Evolutionary conservation across 2,797 vertebrate genomes (phyloP), one percentile per base, ranked within the genome.

Genomic region (Diplodus puntazzo): DNA sequence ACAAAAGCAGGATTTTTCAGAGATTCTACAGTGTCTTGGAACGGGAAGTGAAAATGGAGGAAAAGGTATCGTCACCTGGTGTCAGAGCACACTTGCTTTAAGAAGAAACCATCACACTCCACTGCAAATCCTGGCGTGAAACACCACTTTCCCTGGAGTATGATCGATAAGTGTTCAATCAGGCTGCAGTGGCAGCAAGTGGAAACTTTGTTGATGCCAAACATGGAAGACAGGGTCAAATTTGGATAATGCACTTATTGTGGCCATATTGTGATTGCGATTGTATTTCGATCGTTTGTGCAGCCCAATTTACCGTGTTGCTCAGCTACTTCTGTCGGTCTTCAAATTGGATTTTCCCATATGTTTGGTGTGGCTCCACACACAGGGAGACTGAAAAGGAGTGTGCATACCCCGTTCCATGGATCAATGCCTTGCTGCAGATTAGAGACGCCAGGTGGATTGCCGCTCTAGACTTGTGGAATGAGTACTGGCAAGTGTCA

Each of bases 41-140:
- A 30, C 34, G 18, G 13, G n/a, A 42, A n/a, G 48, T 48, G 54
- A 30, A 27, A 49, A 34, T 12, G 8, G 21, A 55, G 23, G 52
- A 42, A 49, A n/a, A 52, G 3, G n/a, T 10, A 17, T 54, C 17
- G 3, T 21, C 46, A 45, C 17, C 6, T 20, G 43, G 23, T 62
- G 62, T 65, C 69, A 39, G 27, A 68, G 45, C 4, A 11, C 60
- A 23, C 25, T 66, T 45, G 46, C n/a, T 20, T 69, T 54, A 25
- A 64, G 20, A 25, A 8, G 12, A 70, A 72, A 48, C 58, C 49
- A 53, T 69, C 39, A 57, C 43, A 61, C 27, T 34, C 52, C 30
- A 42, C 61, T 63, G 74, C 23, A 50, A 34, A 75, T 79, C 59
- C 34, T 70, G 73, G 25, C 57, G 3, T 42, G 46, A 58, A 50